Base-by-base conservation (phyloP, 2,888 invertebrate genomes). In the Thecophora atra region DNA sequence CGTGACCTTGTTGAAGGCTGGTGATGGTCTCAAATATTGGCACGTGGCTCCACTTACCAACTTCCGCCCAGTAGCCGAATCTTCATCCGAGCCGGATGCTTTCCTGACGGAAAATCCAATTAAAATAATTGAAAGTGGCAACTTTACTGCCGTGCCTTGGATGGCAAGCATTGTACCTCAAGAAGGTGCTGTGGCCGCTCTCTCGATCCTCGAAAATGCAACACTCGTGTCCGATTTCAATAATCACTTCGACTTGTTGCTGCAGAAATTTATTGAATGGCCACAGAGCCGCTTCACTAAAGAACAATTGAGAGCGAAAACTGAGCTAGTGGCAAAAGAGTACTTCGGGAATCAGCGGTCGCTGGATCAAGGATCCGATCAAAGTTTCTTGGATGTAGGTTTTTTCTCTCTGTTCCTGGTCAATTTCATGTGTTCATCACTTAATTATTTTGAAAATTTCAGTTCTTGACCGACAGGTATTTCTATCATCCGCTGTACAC, bases 181-280 rank as follows among this genome's bases (percentile, higher is more conserved):
- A 5, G 89, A 90, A 78, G 89, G 89, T 24, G 86, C 88, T 3
- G 84, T 90, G 17, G 84, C 88, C 69, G 87, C 87, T 19, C 82
- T 85, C 0, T 81, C 84, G 15, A 86, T 86, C 13, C 73, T 84
- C 65, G 81, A 82, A 37, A 84, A 84, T 37, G 72, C 77, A 8
- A 78, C 76, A 0, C 74, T 85, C 13, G 77, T 79, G 0, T 58
- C 73, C 2, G 77, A 81, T 6, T 84, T 87, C 66, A 87, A 86
- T 76, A 56, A 37, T 0, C 76, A 81, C 8, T 85, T 87, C 72
- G 81, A 82, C 47, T 74, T 81, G 11, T 72, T 86, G 7, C 63
- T 87, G 3, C 77, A 80, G 73, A 77, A 77, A 47, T 73, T 85
- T 37, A 77, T 87, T 76, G 86, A 86, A 56, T 78, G 86, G 21